These are phyloP conservation scores for Eugnorisma glareosa DNA, from an alignment of 2,888 invertebrate species.

Conservation along the genomic window DNA sequence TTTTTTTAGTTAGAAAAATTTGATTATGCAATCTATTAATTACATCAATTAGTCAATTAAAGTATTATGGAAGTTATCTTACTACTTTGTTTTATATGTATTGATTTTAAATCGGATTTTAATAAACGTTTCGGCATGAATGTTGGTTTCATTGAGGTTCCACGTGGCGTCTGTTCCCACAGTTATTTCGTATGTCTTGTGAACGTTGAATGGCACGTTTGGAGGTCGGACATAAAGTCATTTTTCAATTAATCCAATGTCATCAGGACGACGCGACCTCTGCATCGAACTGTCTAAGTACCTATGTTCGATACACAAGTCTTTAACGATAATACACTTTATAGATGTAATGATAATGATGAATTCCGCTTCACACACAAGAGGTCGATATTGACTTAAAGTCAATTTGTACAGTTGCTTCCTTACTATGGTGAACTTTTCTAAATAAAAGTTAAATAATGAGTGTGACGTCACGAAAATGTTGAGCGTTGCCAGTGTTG, in stretches of 20 bases:
- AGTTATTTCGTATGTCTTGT: constrained; percentile 74
- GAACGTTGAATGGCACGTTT: constrained; percentile 78
- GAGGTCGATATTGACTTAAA: constrained; percentile 71
- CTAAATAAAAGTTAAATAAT: constrained; percentile 57
- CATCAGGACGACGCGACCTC: constrained; percentile 85
- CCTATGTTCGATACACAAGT: constrained; percentile 66
- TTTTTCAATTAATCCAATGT: constrained; percentile 89
- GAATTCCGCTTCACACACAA: constrained; percentile 65
- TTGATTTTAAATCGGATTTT: constrained; percentile 78
- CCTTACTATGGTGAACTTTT: constrained; percentile 65
- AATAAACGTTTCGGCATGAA: constrained; percentile 87
- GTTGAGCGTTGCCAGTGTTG: constrained; percentile 28
- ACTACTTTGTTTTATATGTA: constrained; percentile 75
- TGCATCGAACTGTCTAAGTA: constrained; percentile 75
- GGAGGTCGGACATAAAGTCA: constrained; percentile 86
- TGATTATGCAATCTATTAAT: constrained; percentile 88
- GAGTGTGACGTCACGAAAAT: constrained; percentile 31
- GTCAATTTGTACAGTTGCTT: constrained; percentile 81
- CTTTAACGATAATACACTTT: constrained; percentile 73
- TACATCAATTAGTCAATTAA: constrained; percentile 67
- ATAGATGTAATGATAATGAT: constrained; percentile 69
- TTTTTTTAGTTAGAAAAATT: constrained; percentile 88
- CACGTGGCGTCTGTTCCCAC: constrained; percentile 77
- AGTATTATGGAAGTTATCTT: constrained; percentile 64
- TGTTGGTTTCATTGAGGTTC: constrained; percentile 72